Conservation (phyloP, 2,113 vertebrate species). For the Ptychochromis oligacanthus region DNA sequence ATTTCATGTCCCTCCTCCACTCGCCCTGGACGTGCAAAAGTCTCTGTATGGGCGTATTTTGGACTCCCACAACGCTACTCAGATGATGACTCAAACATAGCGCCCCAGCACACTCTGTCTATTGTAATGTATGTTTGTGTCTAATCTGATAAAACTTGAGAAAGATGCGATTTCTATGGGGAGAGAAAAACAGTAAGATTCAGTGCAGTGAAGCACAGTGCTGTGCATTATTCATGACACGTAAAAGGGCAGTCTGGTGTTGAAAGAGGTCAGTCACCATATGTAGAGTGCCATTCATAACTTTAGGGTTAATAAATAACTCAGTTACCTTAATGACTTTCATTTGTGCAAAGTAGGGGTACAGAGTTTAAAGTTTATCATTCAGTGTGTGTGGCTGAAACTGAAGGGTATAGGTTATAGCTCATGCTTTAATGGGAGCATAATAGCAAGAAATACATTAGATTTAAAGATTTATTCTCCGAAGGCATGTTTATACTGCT, state of each 20-base stretch:
- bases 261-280: slow-evolving; percentile 32
- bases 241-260: slow-evolving; percentile 29
- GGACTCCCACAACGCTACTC: slow-evolving; percentile 44
- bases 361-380: slow-evolving; percentile 38
- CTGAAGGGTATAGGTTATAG: background rate
- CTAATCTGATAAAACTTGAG: background rate
- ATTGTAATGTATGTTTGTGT: slow-evolving; percentile 22
- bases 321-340: slow-evolving; percentile 35
- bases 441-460: background rate
- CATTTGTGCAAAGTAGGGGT: slow-evolving; percentile 18
- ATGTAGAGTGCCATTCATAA: slow-evolving; percentile 37
- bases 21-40: slow-evolving; percentile 16
- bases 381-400: slow-evolving; percentile 1
- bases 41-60: slow-evolving; percentile 27
- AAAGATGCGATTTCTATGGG: background rate
- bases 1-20: slow-evolving; percentile 31
- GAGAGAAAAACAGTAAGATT: background rate
- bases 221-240: slow-evolving; percentile 47
- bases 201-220: background rate
- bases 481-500: background rate
- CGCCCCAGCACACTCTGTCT: slow-evolving; percentile 38
- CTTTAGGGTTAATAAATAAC: slow-evolving; percentile 63
- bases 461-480: background rate
- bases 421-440: background rate
- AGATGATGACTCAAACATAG: slow-evolving; percentile 54